Percentiles rank a stretch among this genome's conserved stretches.
Conservation (phyloP, 1,140 invertebrate species). For the Drosophila lowei region DNA sequence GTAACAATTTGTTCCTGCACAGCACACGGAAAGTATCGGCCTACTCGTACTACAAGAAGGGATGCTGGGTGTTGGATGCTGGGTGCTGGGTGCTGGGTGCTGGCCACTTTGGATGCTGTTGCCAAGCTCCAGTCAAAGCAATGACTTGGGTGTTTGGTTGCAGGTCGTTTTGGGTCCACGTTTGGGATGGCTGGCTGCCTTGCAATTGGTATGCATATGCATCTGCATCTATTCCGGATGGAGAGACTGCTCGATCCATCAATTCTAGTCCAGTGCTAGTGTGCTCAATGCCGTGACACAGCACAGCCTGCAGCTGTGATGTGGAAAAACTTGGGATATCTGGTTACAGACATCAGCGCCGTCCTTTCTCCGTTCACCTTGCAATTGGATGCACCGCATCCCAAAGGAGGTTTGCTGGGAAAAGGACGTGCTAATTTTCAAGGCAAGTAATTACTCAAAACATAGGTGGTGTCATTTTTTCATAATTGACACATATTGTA, state of each 20-base stretch:
- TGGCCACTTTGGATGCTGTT: too few species aligned
- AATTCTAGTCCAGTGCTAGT: too few species aligned
- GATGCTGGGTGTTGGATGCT: too few species aligned
- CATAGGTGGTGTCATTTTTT: slow-evolving; percentile 5
- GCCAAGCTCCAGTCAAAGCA: not conserved
- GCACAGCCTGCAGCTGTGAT: too few species aligned
- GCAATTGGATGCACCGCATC: too few species aligned
- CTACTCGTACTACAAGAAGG: not conserved
- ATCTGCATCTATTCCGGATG: too few species aligned
- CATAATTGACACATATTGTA: slow-evolving; percentile 40
- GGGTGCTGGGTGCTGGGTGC: too few species aligned
- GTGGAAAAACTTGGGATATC: slow-evolving; percentile 1
- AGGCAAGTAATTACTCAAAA: slow-evolving; percentile 9
- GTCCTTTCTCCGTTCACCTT: too few species aligned
- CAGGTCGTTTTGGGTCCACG: not conserved
- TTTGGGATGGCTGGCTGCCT: not conserved
- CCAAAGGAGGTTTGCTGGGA: too few species aligned
- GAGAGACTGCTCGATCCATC: too few species aligned
- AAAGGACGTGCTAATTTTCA: slow-evolving; percentile 14
- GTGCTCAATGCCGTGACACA: too few species aligned
- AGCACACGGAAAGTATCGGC: not conserved
- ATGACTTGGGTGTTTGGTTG: slow-evolving; percentile 14
- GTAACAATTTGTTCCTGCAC: slow-evolving; percentile 13
- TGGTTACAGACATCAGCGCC: not conserved
- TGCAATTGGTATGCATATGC: slow-evolving; percentile 13